phyloP scores from a whole-genome alignment of 1,140 invertebrate species.

The Caenorhabditis tropicalis region DNA sequence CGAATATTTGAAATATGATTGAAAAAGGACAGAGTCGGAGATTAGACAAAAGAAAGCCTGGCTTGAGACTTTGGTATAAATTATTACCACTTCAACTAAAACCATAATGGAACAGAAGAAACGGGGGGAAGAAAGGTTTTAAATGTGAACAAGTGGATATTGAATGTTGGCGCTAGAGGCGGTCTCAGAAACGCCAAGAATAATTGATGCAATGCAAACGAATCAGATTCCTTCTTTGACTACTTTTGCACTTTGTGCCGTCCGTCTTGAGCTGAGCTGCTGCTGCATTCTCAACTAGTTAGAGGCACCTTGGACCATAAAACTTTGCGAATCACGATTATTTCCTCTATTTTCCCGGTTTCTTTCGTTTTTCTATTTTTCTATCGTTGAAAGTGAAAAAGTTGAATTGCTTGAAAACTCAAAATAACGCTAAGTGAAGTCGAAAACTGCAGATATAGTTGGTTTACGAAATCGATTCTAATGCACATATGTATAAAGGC shows the following conservation, averaged over 20 bases:
- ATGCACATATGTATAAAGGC: not conserved
- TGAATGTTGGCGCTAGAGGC: slow-evolving; percentile 42
- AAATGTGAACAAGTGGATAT: slow-evolving; percentile 31
- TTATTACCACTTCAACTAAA: not conserved
- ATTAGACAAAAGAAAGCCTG: slow-evolving; percentile 14
- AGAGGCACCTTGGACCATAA: slow-evolving; percentile 23
- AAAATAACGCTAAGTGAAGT: not conserved
- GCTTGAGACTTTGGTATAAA: not conserved
- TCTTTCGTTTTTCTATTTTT: not conserved
- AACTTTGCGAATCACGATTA: slow-evolving; percentile 18
- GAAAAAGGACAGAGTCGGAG: slow-evolving; percentile 8
- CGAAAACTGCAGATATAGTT: not conserved
- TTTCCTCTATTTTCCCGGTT: not conserved
- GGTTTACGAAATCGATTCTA: not conserved
- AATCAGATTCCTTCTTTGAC: slow-evolving; percentile 39
- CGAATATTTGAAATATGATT: slow-evolving; percentile 43
- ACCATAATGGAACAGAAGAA: not conserved
- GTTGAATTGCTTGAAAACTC: not conserved
- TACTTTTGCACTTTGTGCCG: slow-evolving; percentile 44
- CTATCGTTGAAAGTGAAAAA: not conserved
- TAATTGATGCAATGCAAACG: slow-evolving; percentile 45
- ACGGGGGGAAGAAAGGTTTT: not conserved
- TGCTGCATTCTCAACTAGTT: slow-evolving; percentile 38
- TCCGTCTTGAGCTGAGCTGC: not conserved
- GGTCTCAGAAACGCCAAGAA: slow-evolving; percentile 38